A percentile compares a stretch with the other conserved stretches of the same genome.
phyloP scores from a whole-genome alignment of 2,888 invertebrate genomes.

The Sphinx pinastri region DNA sequence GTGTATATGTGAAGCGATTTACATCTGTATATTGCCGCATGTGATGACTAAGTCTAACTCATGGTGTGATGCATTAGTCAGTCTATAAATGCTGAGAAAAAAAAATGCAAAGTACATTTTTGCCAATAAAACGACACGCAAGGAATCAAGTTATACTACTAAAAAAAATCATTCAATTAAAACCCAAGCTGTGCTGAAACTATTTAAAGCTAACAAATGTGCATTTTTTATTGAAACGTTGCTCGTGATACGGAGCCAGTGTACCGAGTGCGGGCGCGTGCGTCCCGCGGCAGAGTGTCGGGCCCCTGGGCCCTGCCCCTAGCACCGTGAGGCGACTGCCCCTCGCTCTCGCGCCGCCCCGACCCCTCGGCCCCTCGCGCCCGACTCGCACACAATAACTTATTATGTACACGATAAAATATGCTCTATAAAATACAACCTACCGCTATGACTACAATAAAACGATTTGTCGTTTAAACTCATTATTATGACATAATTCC shows the following conservation, averaged over 20 bases:
- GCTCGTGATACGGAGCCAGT: conserved; percentile 14
- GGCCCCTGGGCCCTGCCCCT: neutral
- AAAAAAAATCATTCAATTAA: conserved; percentile 32
- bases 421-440: conserved; percentile 75
- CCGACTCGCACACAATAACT: conserved; percentile 53
- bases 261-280: neutral
- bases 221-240: conserved; percentile 43
- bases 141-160: conserved; percentile 36
- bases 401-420: conserved; percentile 74
- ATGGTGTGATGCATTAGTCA: conserved; percentile 70
- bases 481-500: conserved; percentile 83
- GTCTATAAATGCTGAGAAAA: conserved; percentile 61
- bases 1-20: conserved; percentile 47
- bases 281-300: neutral
- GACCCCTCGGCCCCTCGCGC: conserved; percentile 2
- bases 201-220: conserved; percentile 76
- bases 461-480: conserved; percentile 81
- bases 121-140: conserved; percentile 50
- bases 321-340: conserved; percentile 17
- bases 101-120: conserved; percentile 48
- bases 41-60: conserved; percentile 59
- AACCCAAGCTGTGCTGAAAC: conserved; percentile 68
- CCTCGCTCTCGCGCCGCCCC: conserved; percentile 30
- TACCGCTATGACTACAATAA: conserved; percentile 80
- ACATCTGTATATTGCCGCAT: conserved; percentile 47